These are phyloP conservation scores for Eonycteris spelaea DNA, from an alignment of 2,113 vertebrate species.

Conservation along the genomic window DNA sequence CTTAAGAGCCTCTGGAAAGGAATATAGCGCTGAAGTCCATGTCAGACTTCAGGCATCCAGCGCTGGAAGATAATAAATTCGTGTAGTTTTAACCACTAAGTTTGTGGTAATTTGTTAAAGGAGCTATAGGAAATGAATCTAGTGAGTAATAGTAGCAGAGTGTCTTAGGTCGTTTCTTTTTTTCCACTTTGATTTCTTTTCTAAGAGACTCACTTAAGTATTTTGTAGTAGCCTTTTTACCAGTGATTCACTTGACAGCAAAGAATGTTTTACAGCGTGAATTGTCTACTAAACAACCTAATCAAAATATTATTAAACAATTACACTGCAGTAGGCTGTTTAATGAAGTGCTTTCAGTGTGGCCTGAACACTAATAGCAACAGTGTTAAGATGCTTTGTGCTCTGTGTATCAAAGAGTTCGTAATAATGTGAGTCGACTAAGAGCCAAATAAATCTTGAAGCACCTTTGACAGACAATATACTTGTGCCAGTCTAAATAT, in stretches of 20 bases:
- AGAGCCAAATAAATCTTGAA: constrained; percentile 80
- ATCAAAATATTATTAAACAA: constrained; percentile 94
- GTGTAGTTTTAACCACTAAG: background rate
- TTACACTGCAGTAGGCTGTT: constrained; percentile 87
- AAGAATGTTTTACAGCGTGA: constrained; percentile 80
- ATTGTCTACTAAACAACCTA: constrained; percentile 86
- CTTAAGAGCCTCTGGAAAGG: background rate
- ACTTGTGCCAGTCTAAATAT: constrained; percentile 75
- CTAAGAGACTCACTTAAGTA: constrained; percentile 1
- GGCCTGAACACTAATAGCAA: constrained; percentile 87
- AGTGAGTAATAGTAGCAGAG: background rate
- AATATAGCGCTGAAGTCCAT: background rate
- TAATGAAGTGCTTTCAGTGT: constrained; percentile 92
- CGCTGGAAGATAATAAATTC: background rate
- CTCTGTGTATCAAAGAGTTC: constrained; percentile 86
- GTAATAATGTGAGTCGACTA: constrained; percentile 80
- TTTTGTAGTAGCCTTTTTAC: constrained; percentile 70
- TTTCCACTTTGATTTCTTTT: background rate
- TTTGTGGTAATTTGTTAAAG: background rate
- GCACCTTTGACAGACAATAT: constrained; percentile 78
- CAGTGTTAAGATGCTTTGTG: constrained; percentile 84
- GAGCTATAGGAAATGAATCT: background rate
- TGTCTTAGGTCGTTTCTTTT: background rate
- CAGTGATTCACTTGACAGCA: constrained; percentile 74
- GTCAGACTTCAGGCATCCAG: background rate